Conservation (phyloP, 2,113 vertebrate species). For the Grallaria varia region DNA sequence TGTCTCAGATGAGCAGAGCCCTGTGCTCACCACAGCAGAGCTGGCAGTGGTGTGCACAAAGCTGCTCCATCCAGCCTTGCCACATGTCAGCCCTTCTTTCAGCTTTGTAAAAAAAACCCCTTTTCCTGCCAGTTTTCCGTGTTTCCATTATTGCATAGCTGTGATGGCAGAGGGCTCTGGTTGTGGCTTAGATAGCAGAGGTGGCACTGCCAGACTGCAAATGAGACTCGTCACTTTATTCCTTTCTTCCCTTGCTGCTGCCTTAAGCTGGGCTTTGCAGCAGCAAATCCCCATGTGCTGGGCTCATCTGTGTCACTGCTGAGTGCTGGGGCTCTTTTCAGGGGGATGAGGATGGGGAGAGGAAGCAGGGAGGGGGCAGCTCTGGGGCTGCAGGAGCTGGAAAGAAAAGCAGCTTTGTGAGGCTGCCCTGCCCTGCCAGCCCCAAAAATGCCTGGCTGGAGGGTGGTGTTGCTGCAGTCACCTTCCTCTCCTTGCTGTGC, state of each 20-base stretch:
- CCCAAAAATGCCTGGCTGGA: neutral
- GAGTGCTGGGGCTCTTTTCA: neutral
- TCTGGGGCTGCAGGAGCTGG: neutral
- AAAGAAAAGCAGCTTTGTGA: constrained; percentile 1
- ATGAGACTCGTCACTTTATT: neutral
- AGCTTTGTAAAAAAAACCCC: neutral
- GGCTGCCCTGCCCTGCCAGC: neutral
- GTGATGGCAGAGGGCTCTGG: neutral
- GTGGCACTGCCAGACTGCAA: neutral
- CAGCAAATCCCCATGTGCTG: neutral
- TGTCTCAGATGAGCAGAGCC: neutral
- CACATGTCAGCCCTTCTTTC: neutral
- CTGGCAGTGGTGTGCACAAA: neutral
- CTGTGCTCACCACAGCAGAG: fast-evolving
- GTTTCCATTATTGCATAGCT: neutral
- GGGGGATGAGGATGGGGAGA: neutral
- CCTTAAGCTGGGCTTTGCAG: neutral
- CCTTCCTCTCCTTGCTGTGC: neutral
- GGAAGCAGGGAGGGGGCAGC: neutral
- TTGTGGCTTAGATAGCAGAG: neutral
- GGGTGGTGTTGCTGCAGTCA: neutral
- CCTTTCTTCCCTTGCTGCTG: neutral
- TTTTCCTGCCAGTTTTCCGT: neutral
- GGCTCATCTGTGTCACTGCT: neutral
- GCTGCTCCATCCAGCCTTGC: neutral